Percentiles rank a stretch among this genome's conserved stretches.
Conservation (phyloP, 1,140 invertebrate species). For the Ceratina japonica region DNA sequence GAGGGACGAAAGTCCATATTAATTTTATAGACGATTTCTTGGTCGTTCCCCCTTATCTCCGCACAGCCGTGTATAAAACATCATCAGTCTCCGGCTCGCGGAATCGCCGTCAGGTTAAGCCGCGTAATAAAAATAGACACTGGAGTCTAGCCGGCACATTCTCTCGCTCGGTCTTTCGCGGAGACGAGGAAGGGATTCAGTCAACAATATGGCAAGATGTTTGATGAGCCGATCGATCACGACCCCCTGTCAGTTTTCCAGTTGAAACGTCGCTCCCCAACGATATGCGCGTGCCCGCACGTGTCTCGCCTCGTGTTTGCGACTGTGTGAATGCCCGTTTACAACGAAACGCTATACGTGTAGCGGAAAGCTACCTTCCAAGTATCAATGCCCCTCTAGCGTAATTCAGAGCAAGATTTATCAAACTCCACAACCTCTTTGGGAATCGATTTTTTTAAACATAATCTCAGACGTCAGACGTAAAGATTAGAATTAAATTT, state of each 20-base stretch:
- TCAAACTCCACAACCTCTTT: too few species aligned
- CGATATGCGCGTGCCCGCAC: slow-evolving; percentile 10
- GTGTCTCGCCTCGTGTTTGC: neutral
- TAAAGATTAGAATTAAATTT: too few species aligned
- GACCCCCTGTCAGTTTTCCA: slow-evolving; percentile 46
- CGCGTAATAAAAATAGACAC: slow-evolving; percentile 60
- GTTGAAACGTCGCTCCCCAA: slow-evolving; percentile 23
- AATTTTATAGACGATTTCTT: slow-evolving; percentile 17
- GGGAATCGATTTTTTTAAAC: too few species aligned
- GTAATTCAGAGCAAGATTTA: too few species aligned
- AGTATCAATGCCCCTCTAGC: too few species aligned
- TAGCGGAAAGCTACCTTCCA: too few species aligned
- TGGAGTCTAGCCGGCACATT: neutral
- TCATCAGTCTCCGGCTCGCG: slow-evolving; percentile 55
- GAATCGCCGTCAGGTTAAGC: slow-evolving; percentile 61
- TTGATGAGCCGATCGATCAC: slow-evolving; percentile 64
- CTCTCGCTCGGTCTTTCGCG: neutral
- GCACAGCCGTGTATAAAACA: slow-evolving; percentile 43
- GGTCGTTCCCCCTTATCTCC: neutral
- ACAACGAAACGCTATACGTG: too few species aligned
- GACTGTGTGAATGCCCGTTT: neutral
- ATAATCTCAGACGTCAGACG: too few species aligned
- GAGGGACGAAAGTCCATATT: neutral
- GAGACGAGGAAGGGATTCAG: slow-evolving; percentile 45
- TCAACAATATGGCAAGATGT: slow-evolving; percentile 64